phyloP scores from a whole-genome alignment of 2,113 vertebrate genomes.

The Artemisiospiza belli region DNA sequence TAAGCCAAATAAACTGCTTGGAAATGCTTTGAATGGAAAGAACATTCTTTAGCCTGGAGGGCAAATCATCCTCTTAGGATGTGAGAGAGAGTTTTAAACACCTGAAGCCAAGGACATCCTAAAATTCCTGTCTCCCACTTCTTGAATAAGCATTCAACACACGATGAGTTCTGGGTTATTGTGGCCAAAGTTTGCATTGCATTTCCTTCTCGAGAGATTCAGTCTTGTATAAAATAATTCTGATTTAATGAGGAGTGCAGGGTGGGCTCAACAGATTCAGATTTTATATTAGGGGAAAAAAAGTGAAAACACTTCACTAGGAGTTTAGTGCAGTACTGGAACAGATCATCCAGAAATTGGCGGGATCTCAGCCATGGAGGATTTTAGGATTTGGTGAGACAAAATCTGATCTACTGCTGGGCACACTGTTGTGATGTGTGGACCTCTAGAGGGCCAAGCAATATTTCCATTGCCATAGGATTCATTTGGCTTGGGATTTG shows the following conservation, averaged over 20 bases:
- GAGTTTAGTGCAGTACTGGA: neutral
- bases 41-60: neutral
- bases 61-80: neutral
- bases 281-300: neutral
- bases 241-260: neutral
- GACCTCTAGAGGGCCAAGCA: neutral
- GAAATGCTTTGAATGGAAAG: neutral
- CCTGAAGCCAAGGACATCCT: neutral
- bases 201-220: neutral
- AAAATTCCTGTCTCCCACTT: neutral
- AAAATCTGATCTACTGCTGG: neutral
- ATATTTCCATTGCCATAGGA: neutral
- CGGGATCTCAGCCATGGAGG: neutral
- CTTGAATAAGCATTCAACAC: neutral
- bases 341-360: neutral
- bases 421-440: too few relatives aligned
- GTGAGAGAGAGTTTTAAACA: neutral
- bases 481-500: neutral
- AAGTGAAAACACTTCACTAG: neutral
- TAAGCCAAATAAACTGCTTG: neutral
- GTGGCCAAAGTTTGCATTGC: neutral
- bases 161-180: neutral
- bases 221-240: neutral
- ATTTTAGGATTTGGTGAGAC: neutral
- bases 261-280: neutral